Conservation (phyloP, 1,140 invertebrate species). For the Trypoxylus dichotomus region DNA sequence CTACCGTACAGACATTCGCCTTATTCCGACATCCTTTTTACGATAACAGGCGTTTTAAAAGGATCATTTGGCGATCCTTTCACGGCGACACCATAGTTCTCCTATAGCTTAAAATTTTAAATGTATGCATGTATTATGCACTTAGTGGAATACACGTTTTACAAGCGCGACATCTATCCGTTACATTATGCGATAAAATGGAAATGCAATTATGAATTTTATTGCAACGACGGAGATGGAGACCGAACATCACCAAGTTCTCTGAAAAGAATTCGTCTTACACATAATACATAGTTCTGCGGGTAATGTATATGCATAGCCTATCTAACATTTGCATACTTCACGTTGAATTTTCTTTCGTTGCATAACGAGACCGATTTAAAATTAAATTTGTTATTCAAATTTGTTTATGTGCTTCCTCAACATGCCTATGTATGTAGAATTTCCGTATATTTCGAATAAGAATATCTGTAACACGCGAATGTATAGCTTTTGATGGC, state of each 20-base stretch:
- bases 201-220: constrained; percentile 25
- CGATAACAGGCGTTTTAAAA: background rate
- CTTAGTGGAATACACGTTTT: background rate
- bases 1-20: too few species aligned
- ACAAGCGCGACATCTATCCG: background rate
- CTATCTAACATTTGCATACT: constrained; percentile 1
- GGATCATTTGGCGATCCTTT: background rate
- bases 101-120: background rate
- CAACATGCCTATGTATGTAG: background rate
- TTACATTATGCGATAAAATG: constrained; percentile 4
- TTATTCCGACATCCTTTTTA: background rate
- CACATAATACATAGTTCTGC: background rate
- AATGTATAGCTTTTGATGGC: too few species aligned
- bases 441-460: background rate
- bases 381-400: constrained; percentile 3
- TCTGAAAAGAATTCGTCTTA: background rate
- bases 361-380: background rate
- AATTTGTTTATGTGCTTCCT: background rate
- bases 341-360: background rate
- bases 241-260: background rate
- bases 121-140: background rate
- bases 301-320: constrained; percentile 7
- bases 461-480: background rate
- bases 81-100: background rate
- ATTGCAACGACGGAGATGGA: background rate